Base-by-base conservation (phyloP, 2,888 invertebrate genomes). In the Petrophora chlorosata region DNA sequence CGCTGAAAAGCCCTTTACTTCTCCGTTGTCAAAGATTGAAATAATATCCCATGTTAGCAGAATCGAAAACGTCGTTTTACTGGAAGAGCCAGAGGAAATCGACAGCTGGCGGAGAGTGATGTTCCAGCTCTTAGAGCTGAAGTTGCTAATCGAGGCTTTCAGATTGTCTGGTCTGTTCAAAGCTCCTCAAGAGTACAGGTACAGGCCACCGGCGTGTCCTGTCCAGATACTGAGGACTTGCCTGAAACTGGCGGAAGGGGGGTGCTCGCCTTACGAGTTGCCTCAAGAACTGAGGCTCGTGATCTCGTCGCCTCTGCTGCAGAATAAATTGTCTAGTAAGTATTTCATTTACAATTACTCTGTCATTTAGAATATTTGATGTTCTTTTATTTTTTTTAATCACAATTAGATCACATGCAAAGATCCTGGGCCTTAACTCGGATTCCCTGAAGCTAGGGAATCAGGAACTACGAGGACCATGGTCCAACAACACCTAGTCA, bases 241-340 rank as follows among this genome's bases (percentile, higher is more conserved):
- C 56, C 80, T 93, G 57, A 91, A 90, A 65, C 71, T 94, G 40
- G 94, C 94, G 0, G 94, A 94, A 72, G 93, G 93, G 2, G 82
- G 91, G 3, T 82, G 92, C 23, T 85, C 90, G 25, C 94, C 94
- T 0, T 91, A 92, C 63, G 92, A 94, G 48, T 74, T 95, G 59
- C 93, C 92, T 1, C 85, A 91, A 33, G 93, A 94, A 65, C 92
- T 95, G 67, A 91, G 93, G 38, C 80, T 92, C 43, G 81, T 94
- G 5, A 88, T 90, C 28, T 80, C 89, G 0, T 85, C 88, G 16
- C 81, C 88, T 3, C 61, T 76, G 9, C 55, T 78, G 28, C 85
- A 84, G 43, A 82, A 76, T 53, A 85, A 82, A 63, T 56, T 90
- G 16, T 76, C 86, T 19, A 67, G 90, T 90, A 59, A 71, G 79